A percentile compares a stretch with the other conserved stretches of the same genome.
phyloP scores from a whole-genome alignment of 1,140 invertebrate species.

The Cydia amplana region DNA sequence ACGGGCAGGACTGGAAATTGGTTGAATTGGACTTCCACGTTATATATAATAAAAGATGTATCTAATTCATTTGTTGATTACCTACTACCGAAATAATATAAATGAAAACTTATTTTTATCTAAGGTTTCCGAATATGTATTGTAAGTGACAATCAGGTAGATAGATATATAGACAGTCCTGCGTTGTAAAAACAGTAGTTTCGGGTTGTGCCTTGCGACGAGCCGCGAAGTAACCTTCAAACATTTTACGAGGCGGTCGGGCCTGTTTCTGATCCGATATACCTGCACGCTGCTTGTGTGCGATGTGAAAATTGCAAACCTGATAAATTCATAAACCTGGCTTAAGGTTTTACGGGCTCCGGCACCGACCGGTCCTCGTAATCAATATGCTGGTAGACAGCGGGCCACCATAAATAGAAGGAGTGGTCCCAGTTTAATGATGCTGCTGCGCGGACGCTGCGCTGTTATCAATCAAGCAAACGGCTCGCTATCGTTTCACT shows the following conservation, averaged over 20 bases:
- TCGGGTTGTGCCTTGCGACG: not conserved
- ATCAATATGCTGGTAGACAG: slow-evolving; percentile 69
- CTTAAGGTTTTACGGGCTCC: slow-evolving; percentile 44
- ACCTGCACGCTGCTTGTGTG: slow-evolving; percentile 36
- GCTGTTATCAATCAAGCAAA: slow-evolving; percentile 66
- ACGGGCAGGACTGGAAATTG: not conserved
- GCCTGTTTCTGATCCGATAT: slow-evolving; percentile 53
- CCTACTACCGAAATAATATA: too few species aligned
- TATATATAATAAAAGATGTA: too few species aligned
- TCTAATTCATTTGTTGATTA: too few species aligned
- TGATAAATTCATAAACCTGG: slow-evolving; percentile 56
- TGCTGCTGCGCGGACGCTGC: slow-evolving; percentile 53
- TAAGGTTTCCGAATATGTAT: too few species aligned
- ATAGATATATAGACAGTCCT: not conserved
- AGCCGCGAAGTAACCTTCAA: slow-evolving; percentile 36
- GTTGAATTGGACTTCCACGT: too few species aligned
- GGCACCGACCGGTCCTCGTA: slow-evolving; percentile 53
- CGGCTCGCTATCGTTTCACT: slow-evolving; percentile 50
- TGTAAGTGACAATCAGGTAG: not conserved
- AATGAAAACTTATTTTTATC: too few species aligned
- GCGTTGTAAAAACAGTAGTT: slow-evolving; percentile 15
- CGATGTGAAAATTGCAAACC: slow-evolving; percentile 57
- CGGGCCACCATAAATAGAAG: slow-evolving; percentile 68
- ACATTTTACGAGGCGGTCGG: slow-evolving; percentile 54
- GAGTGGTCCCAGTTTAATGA: slow-evolving; percentile 64